Base-by-base conservation (phyloP, 2,888 invertebrate species). In the Leptopilina myrica region DNA sequence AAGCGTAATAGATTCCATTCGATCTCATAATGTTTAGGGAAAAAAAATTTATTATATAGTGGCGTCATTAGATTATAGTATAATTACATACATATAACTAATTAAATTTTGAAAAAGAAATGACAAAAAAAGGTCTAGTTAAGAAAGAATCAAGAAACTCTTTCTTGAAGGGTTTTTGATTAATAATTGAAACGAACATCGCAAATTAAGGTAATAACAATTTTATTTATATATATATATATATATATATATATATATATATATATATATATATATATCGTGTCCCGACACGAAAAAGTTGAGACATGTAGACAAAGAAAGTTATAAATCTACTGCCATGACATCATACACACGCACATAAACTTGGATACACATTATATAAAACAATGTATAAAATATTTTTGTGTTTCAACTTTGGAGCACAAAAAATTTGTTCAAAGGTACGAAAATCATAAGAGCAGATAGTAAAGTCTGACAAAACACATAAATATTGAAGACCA, bases 281-380 rank as follows among this genome's bases (percentile, higher is more conserved):
- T 53, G n/a, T 53, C 26, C 12, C 26, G 53, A 56, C n/a, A 26
- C 33, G 56, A 53, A 56, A 56, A 49, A 56, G 53, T 56, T 53
- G 73, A 33, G 53, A 11, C 53, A 67, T 67, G 26, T 73, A 73
- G 73, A 56, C 53, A 73, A 73, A 56, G 73, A 73, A 73, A 49
- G 73, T 73, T 73, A 73, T n/a, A 33, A 73, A 33, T 73, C 56
- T 69, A 69, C 69, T 73, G 73, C 73, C 73, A 73, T 73, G n/a
- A 73, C 9, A 73, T 65, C 33, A 73, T 33, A 56, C 33, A 73
- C 53, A 33, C 73, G 56, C 26, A 56, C 73, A 43, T 43, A 14
- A 73, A 33, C 73, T 49, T 67, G 33, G 49, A 53, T 0, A 15
- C n/a, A 9, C 15, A 73, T 73, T n/a, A 69, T 69, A 49, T 15